Base-by-base conservation (phyloP, 2,113 vertebrate species). In the Symphodus melops region DNA sequence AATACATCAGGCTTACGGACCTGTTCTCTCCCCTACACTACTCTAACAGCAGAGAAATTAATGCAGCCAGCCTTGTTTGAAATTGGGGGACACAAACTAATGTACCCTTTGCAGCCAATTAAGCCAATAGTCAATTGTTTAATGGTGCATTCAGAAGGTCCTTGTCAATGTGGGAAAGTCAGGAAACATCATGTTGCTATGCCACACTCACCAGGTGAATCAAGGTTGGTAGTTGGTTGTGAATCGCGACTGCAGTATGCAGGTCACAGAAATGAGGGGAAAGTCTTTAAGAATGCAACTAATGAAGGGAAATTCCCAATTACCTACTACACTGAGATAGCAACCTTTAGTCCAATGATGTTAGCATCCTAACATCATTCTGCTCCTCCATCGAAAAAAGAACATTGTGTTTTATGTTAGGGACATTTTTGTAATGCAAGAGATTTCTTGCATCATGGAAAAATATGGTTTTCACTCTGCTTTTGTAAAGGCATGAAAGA, bases 121-220 rank as follows among this genome's bases (percentile, higher is more conserved):
- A 53, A 66, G 19, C 56, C 11, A 52, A 53, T 69, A 20, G 41
- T 36, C 46, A 53, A 49, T 75, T 81, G 67, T 83, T 75, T 56
- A 80, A 77, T 77, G 73, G 49, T 64, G 65, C 73, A 36, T 70
- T 76, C 48, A 54, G 23, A 81, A 79, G 68, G 72, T 86, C 49
- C 65, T 79, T 75, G 80, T 67, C 67, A 79, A 52, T 7, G 8
- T 20, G 14, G 49, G 37, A 13, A 66, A 70, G 63, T 75, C 56
- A 46, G 41, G 19, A 75, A 70, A 65, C 41, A 16, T 48, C 37
- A 14, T 21, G 37, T 57, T 49, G 25, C 20, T 37, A 13, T 8
- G 6, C 49, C 3, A 72, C 14, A 58, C 58, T 71, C n/a, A 48
- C 13, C 54, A 48, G 23, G 51, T 70, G 56, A 63, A 41, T 77